phyloP scores from a whole-genome alignment of 2,888 invertebrate genomes.

The Suillia variegata region DNA sequence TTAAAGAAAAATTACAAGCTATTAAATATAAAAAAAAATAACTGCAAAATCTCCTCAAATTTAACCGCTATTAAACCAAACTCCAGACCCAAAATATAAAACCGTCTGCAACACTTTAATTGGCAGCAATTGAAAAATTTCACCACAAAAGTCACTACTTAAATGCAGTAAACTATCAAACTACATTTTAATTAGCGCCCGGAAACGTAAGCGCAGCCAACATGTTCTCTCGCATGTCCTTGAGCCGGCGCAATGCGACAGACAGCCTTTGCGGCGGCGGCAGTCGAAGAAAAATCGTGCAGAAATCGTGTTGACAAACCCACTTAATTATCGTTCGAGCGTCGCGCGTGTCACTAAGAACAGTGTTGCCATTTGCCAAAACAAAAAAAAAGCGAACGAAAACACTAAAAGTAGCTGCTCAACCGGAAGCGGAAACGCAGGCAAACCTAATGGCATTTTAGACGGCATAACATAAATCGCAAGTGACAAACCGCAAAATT shows the following conservation, averaged over 20 bases:
- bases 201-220: background rate
- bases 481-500: slow-evolving; percentile 38
- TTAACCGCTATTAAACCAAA: no score
- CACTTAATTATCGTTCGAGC: slow-evolving; percentile 8
- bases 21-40: no score
- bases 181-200: slow-evolving; percentile 14
- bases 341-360: no score
- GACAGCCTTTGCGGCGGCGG: background rate
- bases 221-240: background rate
- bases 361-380: slow-evolving; percentile 36
- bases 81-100: no score
- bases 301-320: background rate
- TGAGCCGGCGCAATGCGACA: no score
- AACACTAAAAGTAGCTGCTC: background rate
- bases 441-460: background rate
- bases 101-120: no score
- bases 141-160: background rate
- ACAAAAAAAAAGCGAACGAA: slow-evolving; percentile 31
- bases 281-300: background rate
- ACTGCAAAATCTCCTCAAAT: no score
- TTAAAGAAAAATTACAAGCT: no score
- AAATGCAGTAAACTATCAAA: slow-evolving; percentile 4
- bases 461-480: slow-evolving; percentile 25
- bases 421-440: slow-evolving; percentile 5
- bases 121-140: background rate